Evolutionary conservation across 2,113 vertebrate genomes (phyloP), one percentile per base, ranked within the genome.

Genomic region (Nyctibius bracteatus): DNA sequence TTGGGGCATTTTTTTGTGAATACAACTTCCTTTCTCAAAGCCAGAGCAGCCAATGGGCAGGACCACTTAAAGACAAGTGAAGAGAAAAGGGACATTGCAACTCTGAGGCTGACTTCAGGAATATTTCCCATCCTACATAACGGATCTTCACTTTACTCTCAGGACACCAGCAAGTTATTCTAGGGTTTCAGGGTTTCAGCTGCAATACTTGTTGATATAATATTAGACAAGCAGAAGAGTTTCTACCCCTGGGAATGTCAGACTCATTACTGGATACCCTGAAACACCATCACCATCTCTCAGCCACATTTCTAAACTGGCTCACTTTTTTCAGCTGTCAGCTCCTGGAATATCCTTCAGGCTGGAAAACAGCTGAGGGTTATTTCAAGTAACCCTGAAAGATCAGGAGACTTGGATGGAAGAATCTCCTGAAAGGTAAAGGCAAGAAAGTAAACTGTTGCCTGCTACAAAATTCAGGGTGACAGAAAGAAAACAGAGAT

Each of bases 361-460:
- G 66, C 81, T 97, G 91, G 78, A 94, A 94, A 96, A 96, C 91
- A 97, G 96, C 96, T 96, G 96, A 92, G 57, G 81, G 95, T 96
- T 97, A 97, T 97, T 97, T 97, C 95, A 95, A 97, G 95, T 78
- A 96, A 79, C 94, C 43, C 72, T 89, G 91, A 95, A 95, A 89
- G 92, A 97, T 94, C 91, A 87, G 86, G 65, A 92, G 91, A 78
- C 86, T 92, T 71, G 43, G 39, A 91, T 44, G 77, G 82, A 95
- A 96, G 65, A 92, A 84, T 84, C 59, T 94, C 30, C 65, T 63
- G 77, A 95, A 94, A 97, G 91, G 95, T 92, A 94, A 92, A 91
- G 68, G 55, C 83, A 94, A 66, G 80, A 77, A 93, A 77, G 87
- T 17, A 92, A 96, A 78, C 33, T 5, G 3, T 33, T 81, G 47